These are phyloP conservation scores for Pedetes capensis DNA, from an alignment of 2,113 vertebrate species.

Conservation along the genomic window DNA sequence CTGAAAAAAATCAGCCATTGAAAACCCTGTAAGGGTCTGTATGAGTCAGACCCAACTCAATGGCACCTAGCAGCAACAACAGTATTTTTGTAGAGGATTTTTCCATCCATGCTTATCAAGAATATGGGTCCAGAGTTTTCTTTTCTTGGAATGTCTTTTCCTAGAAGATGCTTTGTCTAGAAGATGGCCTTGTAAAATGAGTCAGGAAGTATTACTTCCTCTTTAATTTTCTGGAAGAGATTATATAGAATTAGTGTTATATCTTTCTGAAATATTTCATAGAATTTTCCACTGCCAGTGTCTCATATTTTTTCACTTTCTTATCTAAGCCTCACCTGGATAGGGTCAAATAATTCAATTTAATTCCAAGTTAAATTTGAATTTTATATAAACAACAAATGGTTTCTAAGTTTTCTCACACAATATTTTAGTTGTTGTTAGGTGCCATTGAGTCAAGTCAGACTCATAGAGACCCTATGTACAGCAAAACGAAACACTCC, in stretches of 20 bases:
- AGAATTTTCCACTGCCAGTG: not conserved
- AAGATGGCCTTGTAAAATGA: not conserved
- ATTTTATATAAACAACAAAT: not conserved
- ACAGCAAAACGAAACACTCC: too few relatives aligned
- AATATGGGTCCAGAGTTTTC: not conserved
- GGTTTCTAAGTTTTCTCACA: not conserved
- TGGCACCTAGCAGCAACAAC: too few relatives aligned
- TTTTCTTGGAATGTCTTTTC: not conserved
- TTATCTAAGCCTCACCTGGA: not conserved
- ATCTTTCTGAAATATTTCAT: not conserved
- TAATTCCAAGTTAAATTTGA: not conserved
- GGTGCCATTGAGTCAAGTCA: too few relatives aligned
- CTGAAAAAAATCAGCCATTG: too few relatives aligned
- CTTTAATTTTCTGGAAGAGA: not conserved
- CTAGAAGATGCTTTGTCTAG: not conserved
- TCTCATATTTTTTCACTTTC: not conserved
- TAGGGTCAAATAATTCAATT: not conserved
- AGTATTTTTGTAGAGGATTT: not conserved
- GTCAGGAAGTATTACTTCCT: too few relatives aligned
- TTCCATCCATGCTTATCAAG: not conserved
- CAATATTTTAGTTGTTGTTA: too few relatives aligned
- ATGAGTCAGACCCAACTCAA: too few relatives aligned
- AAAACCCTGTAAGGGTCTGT: too few relatives aligned
- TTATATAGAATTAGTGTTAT: not conserved
- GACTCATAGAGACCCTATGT: too few relatives aligned